These are phyloP conservation scores for Gyrodactylus salaris DNA, from an alignment of 1,140 invertebrate species.

Conservation along the genomic window DNA sequence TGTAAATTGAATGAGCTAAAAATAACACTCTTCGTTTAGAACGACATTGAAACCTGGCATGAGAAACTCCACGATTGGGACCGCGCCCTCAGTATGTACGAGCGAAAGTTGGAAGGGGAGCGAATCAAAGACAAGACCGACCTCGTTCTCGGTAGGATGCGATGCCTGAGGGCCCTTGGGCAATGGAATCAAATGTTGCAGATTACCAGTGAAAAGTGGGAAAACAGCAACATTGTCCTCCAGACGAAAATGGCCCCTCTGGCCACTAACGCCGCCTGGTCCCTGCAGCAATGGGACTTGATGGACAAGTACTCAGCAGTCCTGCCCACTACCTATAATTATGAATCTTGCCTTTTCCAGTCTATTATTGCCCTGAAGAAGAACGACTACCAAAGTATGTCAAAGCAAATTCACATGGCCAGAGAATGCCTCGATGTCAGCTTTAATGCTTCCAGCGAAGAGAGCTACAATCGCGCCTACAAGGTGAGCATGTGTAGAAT, in stretches of 20 bases:
- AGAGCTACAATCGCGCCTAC: conserved; percentile 87
- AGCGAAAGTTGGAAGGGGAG: conserved; percentile 19
- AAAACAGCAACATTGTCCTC: conserved; percentile 27
- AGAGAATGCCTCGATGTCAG: conserved; percentile 73
- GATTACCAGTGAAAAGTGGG: conserved; percentile 30
- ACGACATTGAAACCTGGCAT: conserved; percentile 75
- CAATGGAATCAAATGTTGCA: conserved; percentile 34
- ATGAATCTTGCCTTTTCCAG: conserved; percentile 71
- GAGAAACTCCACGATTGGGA: conserved; percentile 97
- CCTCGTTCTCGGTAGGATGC: conserved; percentile 56
- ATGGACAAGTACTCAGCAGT: conserved; percentile 53
- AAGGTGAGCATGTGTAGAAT: conserved; percentile 22
- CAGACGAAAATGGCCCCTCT: conserved; percentile 50
- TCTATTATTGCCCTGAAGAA: conserved; percentile 67
- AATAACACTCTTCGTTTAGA: conserved; percentile 12
- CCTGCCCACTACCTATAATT: conserved; percentile 42
- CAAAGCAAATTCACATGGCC: conserved; percentile 44
- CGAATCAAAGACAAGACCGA: conserved; percentile 31
- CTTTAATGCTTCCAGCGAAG: conserved; percentile 74
- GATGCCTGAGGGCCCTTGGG: conserved; percentile 73
- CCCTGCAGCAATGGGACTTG: conserved; percentile 45
- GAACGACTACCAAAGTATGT: conserved; percentile 34
- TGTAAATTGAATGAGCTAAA: conserved; percentile 6
- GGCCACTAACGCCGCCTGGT: conserved; percentile 72
- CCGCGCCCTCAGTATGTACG: conserved; percentile 53